Base-by-base conservation (phyloP, 2,113 vertebrate species). In the Microtus oregoni region DNA sequence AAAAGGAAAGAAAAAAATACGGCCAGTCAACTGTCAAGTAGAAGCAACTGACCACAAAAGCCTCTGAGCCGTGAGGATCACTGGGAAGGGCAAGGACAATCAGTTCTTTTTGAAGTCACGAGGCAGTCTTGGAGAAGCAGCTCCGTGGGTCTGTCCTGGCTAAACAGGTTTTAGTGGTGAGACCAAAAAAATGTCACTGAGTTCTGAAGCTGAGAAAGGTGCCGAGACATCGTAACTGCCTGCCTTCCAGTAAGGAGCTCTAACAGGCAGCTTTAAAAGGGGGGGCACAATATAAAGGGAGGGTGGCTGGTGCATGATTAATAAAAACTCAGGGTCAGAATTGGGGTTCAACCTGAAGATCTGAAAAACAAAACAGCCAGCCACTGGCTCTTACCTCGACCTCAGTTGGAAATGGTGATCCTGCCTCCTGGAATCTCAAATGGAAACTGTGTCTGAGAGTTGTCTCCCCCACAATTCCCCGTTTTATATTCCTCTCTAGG, bases 191-290 rank as follows among this genome's bases (percentile, higher is more conserved):
- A 4, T 68, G 65, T 61, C 55, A 67, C 7, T 73, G 30, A 77
- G 28, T n/a, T 70, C 73, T 72, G 7, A 86, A 38, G 13, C 50
- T 82, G 14, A 30, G 63, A 88, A 73, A 79, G n/a, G 19, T 19
- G 11, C 11, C 58, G 30, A 11, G 10, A 70, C 12, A 14, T 32
- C 7, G 1, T 19, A 41, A 0, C 7, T 17, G 5, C n/a, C 1
- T 7, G 55, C 15, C 22, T 3, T 35, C 30, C n/a, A 50, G 17
- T 0, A 68, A 41, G 41, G 61, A 78, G 30, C 24, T 72, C 38
- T 63, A 61, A 82, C 55, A 24, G 44, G 38, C 85, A 75, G 76
- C 72, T 85, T 82, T 38, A 22, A 90, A 86, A 7, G 17, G 0
- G 30, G 30, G 50, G 1, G 52, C 58, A 72, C 14, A 73, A 61